Evolutionary conservation across 2,797 vertebrate species (phyloP).

Genomic region (Clarias pachynema): DNA sequence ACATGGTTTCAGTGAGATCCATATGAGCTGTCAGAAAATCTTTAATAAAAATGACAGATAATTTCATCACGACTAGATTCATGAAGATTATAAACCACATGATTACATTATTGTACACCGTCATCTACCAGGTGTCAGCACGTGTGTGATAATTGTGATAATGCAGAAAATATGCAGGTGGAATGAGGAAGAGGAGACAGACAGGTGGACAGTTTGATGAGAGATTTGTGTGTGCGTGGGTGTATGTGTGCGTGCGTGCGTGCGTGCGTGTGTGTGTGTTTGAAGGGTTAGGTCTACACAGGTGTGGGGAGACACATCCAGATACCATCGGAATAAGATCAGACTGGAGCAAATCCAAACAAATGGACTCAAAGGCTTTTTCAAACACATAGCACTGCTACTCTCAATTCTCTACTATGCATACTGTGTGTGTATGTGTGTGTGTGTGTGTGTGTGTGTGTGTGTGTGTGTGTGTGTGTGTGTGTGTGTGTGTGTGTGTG

Average conservation of each 20-base stretch:
- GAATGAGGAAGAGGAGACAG: slow-evolving; percentile 33
- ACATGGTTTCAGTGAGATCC: neutral
- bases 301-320: neutral
- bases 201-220: slow-evolving; percentile 28
- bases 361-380: neutral
- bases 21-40: neutral
- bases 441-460: too few species aligned
- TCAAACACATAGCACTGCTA: neutral
- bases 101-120: slow-evolving; percentile 17
- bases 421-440: neutral
- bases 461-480: too few species aligned
- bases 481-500: too few species aligned
- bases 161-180: slow-evolving; percentile 21
- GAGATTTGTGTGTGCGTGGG: neutral
- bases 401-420: neutral
- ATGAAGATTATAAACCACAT: slow-evolving; percentile 13
- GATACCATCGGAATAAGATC: slow-evolving; percentile 7
- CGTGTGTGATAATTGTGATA: slow-evolving; percentile 36
- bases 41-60: slow-evolving; percentile 15
- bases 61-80: slow-evolving; percentile 5
- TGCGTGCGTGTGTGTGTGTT: neutral
- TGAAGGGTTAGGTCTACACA: neutral
- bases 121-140: slow-evolving; percentile 19
- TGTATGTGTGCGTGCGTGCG: neutral
- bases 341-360: slow-evolving; percentile 10